Evolutionary conservation across 1,140 invertebrate species (phyloP).

Genomic region (Antheraea pernyi): DNA sequence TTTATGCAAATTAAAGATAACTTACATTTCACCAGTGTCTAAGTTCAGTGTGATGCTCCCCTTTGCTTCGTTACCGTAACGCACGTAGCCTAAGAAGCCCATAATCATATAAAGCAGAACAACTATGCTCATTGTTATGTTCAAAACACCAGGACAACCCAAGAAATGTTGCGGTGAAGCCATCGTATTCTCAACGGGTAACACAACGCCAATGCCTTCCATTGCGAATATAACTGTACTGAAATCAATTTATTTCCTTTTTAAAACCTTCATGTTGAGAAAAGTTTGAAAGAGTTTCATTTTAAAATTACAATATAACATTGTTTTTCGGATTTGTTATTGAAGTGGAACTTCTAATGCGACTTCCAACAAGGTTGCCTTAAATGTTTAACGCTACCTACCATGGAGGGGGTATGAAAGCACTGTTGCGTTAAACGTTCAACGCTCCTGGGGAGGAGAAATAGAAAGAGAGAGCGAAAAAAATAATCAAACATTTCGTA

Average conservation of each 20-base stretch:
- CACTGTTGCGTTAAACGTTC: too few species aligned
- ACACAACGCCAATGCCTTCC: slow-evolving; percentile 90
- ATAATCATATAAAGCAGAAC: slow-evolving; percentile 86
- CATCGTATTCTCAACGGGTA: slow-evolving; percentile 95
- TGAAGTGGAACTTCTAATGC: too few species aligned
- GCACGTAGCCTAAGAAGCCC: slow-evolving; percentile 92
- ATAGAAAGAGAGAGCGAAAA: too few species aligned
- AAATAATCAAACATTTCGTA: too few species aligned
- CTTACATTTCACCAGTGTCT: slow-evolving; percentile 81
- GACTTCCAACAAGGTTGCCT: too few species aligned
- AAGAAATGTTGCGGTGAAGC: slow-evolving; percentile 88
- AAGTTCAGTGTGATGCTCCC: slow-evolving; percentile 88
- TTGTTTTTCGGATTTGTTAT: too few species aligned
- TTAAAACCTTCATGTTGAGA: not conserved
- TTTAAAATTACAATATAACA: too few species aligned
- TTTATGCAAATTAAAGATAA: not conserved
- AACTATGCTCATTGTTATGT: slow-evolving; percentile 91
- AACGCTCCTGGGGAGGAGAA: too few species aligned
- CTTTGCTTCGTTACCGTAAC: slow-evolving; percentile 84
- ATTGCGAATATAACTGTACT: slow-evolving; percentile 90
- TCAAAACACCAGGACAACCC: slow-evolving; percentile 91
- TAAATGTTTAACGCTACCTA: too few species aligned
- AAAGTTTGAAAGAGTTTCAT: too few species aligned
- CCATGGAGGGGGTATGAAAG: too few species aligned
- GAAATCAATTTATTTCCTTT: slow-evolving; percentile 41